Percentiles rank a stretch among this genome's conserved stretches.
These are phyloP conservation scores for Prenolepis imparis DNA, from an alignment of 2,888 invertebrate genomes.

Conservation along the genomic window DNA sequence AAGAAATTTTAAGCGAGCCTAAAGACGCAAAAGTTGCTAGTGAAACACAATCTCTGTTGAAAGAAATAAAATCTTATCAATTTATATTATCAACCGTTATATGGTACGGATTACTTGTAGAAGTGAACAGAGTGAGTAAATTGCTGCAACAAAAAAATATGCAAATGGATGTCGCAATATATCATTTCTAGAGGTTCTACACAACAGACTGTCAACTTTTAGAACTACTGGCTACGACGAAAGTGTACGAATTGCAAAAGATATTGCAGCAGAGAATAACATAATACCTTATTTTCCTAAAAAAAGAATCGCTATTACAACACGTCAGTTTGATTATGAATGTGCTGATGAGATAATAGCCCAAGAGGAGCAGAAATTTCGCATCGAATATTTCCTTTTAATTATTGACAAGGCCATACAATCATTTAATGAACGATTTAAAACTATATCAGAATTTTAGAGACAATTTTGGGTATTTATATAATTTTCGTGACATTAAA, in stretches of 20 bases:
- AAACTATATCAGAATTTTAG: conserved; percentile 5
- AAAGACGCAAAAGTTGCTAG: conserved; percentile 5
- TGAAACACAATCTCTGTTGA: neutral
- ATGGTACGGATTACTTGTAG: neutral
- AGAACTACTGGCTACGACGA: neutral
- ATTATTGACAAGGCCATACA: neutral
- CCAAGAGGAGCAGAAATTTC: neutral
- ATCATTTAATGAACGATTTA: neutral
- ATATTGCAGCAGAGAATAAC: neutral
- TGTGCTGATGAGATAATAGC: neutral
- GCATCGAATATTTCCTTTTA: neutral
- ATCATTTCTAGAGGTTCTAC: neutral
- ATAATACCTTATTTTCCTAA: neutral
- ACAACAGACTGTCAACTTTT: neutral
- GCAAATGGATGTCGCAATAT: conserved; percentile 1
- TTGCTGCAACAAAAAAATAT: neutral
- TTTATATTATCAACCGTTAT: conserved; percentile 1
- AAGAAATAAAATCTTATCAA: conserved; percentile 2
- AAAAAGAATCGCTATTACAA: neutral
- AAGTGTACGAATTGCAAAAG: neutral
- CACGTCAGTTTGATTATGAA: neutral
- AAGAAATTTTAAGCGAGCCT: neutral
- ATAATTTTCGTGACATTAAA: neutral
- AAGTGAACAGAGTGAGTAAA: neutral
- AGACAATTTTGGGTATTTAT: neutral